These are phyloP conservation scores for Myodes glareolus DNA, from an alignment of 2,113 vertebrate genomes.

Conservation along the genomic window DNA sequence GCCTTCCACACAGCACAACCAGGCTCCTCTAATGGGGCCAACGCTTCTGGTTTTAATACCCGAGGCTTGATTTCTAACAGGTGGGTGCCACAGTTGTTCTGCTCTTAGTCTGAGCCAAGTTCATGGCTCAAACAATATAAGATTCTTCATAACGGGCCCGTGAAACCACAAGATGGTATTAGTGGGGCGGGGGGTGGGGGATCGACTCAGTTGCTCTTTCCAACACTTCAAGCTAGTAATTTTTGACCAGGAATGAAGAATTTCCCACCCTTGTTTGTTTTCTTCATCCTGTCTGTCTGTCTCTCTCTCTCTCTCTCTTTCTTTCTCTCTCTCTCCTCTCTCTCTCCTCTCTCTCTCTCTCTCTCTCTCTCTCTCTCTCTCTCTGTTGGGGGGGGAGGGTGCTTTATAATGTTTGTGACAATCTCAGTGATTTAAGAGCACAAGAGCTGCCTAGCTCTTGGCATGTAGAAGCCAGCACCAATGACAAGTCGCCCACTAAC, in stretches of 20 bases:
- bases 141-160: conserved; percentile 65
- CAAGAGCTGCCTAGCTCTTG: neutral
- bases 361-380: neutral
- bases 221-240: neutral
- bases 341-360: neutral
- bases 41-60: conserved; percentile 71
- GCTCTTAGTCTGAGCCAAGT: conserved; percentile 47
- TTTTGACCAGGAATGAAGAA: conserved; percentile 50
- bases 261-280: neutral
- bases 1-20: conserved; percentile 2
- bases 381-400: neutral
- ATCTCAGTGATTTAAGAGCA: neutral
- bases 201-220: neutral
- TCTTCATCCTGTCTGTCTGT: neutral
- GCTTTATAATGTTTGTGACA: conserved; percentile 1
- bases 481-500: neutral
- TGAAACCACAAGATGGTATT: conserved; percentile 38
- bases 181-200: neutral
- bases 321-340: neutral
- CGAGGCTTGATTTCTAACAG: conserved; percentile 77
- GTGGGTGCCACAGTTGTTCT: conserved; percentile 77
- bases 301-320: neutral
- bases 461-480: neutral
- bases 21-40: conserved; percentile 49
- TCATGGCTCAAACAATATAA: conserved; percentile 58